phyloP scores from a whole-genome alignment of 2,113 vertebrate species.

The Melanotaenia duboulayi region DNA sequence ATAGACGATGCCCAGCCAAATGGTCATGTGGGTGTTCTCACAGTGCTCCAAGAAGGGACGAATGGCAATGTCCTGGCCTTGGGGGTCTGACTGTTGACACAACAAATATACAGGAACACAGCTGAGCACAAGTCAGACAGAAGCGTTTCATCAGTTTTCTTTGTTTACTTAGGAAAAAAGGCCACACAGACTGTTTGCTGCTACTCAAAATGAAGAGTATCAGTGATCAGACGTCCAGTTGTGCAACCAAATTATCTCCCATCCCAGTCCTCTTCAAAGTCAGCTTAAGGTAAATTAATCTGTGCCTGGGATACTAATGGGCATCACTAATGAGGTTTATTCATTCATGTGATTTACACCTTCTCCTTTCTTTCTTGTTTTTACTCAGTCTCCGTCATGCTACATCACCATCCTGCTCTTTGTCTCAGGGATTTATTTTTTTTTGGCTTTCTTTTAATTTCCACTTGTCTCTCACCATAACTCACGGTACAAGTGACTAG shows the following conservation, averaged over 20 bases:
- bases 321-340: conserved; percentile 64
- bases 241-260: conserved; percentile 44
- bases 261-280: conserved; percentile 44
- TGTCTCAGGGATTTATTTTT: neutral
- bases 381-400: conserved; percentile 10
- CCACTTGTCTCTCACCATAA: conserved; percentile 26
- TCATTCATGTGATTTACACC: conserved; percentile 66
- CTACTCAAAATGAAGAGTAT: conserved; percentile 25
- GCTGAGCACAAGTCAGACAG: conserved; percentile 16
- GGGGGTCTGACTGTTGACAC: conserved; percentile 91
- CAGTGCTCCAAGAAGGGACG: conserved; percentile 98
- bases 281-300: conserved; percentile 62
- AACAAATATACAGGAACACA: conserved; percentile 32
- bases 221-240: conserved; percentile 56
- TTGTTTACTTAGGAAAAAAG: conserved; percentile 21
- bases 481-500: conserved; percentile 53
- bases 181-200: neutral
- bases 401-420: conserved; percentile 18
- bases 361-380: conserved; percentile 34
- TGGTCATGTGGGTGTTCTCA: conserved; percentile 99
- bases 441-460: conserved; percentile 34
- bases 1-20: conserved; percentile 99
- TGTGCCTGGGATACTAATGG: conserved; percentile 59
- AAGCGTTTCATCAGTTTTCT: conserved; percentile 2
- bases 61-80: conserved; percentile 96